phyloP scores from a whole-genome alignment of 2,797 vertebrate genomes.

The Liasis olivaceus region DNA sequence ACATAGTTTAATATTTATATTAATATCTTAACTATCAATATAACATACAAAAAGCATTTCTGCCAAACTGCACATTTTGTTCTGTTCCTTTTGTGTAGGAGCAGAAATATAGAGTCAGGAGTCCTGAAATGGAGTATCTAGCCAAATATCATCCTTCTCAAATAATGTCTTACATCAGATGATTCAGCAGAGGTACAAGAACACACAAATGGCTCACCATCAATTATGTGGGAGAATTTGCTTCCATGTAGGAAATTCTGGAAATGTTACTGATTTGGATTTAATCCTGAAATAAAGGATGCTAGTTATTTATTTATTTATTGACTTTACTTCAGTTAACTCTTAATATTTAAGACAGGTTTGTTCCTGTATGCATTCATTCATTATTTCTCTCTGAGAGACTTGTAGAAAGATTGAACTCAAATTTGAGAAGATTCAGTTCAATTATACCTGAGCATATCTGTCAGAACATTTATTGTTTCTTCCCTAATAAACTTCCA shows the following conservation, averaged over 20 bases:
- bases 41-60: background rate
- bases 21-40: background rate
- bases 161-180: slow-evolving; percentile 7
- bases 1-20: background rate
- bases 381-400: background rate
- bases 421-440: background rate
- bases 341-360: background rate
- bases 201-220: slow-evolving; percentile 1
- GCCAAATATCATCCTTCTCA: background rate
- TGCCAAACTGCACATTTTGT: background rate
- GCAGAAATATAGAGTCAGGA: background rate
- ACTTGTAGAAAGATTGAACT: background rate
- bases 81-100: background rate
- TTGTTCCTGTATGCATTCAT: background rate
- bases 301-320: background rate
- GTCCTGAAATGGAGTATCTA: background rate
- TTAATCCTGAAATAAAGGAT: slow-evolving; percentile 11
- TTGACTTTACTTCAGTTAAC: background rate
- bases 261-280: slow-evolving; percentile 22
- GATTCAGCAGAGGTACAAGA: slow-evolving; percentile 24
- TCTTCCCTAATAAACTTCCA: background rate
- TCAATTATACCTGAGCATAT: background rate
- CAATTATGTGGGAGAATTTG: slow-evolving; percentile 21
- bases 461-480: background rate
- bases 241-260: slow-evolving; percentile 6